Conservation (phyloP, 2,797 vertebrate genomes). For the Semaprochilodus insignis region DNA sequence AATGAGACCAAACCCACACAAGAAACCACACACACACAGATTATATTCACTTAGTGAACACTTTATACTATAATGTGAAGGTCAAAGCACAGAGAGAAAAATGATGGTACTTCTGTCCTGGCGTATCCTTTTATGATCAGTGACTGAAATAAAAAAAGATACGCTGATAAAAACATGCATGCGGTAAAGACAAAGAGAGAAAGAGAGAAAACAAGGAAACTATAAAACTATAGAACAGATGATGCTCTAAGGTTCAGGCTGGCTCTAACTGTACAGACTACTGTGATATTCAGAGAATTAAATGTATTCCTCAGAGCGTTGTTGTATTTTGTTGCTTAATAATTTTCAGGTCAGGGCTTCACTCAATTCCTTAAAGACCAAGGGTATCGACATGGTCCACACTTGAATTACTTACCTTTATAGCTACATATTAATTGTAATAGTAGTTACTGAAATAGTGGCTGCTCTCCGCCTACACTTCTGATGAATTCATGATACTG, state of each 20-base stretch:
- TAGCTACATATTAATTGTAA: background rate
- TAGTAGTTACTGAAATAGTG: background rate
- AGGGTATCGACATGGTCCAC: background rate
- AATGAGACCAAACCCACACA: background rate
- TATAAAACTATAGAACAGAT: background rate
- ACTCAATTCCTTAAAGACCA: background rate
- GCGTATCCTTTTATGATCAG: background rate
- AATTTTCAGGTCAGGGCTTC: background rate
- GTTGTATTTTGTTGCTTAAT: background rate
- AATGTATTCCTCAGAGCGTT: background rate
- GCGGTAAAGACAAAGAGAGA: background rate
- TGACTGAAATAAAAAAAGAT: background rate
- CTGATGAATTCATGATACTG: no score
- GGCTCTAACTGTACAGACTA: background rate
- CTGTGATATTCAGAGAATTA: background rate
- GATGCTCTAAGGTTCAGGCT: background rate
- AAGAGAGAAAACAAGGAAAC: no score
- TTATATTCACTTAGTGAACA: background rate
- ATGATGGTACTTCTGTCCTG: background rate
- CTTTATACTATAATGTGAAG: constrained; percentile 1
- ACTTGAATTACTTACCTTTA: background rate
- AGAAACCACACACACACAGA: constrained; percentile 5
- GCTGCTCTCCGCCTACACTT: no score
- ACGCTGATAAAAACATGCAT: background rate
- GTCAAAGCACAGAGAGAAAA: background rate